phyloP scores from a whole-genome alignment of 35 echinoderm and acorn worm genomes.

The Holothuria glaberrima region DNA sequence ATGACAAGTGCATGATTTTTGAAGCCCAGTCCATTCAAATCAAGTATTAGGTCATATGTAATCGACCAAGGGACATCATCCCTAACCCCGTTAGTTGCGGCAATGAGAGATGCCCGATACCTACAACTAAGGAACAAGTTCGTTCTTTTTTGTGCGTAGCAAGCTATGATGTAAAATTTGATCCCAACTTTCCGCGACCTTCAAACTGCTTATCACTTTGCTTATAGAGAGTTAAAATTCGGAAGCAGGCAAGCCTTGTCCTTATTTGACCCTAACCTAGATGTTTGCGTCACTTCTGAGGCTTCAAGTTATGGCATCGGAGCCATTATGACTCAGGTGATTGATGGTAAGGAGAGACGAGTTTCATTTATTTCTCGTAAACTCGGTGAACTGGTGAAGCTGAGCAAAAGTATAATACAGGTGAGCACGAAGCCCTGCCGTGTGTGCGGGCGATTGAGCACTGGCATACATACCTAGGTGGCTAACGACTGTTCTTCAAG shows the following conservation, averaged over 20 bases:
- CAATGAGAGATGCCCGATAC: slow-evolving; percentile 17
- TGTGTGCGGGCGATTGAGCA: slow-evolving; percentile 61
- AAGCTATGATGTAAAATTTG: slow-evolving; percentile 57
- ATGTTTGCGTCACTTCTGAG: slow-evolving; percentile 58
- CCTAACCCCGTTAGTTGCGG: slow-evolving; percentile 38
- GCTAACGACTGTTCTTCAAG: slow-evolving; percentile 68
- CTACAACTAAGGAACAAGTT: slow-evolving; percentile 55
- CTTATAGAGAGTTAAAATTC: slow-evolving; percentile 13
- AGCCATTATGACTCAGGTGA: slow-evolving; percentile 51
- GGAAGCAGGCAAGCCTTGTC: slow-evolving; percentile 31
- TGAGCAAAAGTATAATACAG: slow-evolving; percentile 65
- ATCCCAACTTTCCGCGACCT: slow-evolving; percentile 54
- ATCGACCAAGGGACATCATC: slow-evolving; percentile 23
- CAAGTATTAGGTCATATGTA: slow-evolving; percentile 49
- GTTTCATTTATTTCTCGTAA: slow-evolving; percentile 52
- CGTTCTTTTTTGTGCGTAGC: slow-evolving; percentile 37
- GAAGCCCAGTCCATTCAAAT: not conserved
- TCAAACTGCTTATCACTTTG: not conserved
- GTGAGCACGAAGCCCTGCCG: slow-evolving; percentile 56
- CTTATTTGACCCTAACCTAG: slow-evolving; percentile 30
- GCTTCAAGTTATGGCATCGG: slow-evolving; percentile 57
- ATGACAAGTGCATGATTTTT: slow-evolving; percentile 49
- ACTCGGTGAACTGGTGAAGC: slow-evolving; percentile 38
- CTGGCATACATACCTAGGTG: slow-evolving; percentile 70
- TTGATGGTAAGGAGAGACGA: slow-evolving; percentile 42